Evolutionary conservation across 2,113 vertebrate species (phyloP).

Genomic region (Pachypanchax playfairii): DNA sequence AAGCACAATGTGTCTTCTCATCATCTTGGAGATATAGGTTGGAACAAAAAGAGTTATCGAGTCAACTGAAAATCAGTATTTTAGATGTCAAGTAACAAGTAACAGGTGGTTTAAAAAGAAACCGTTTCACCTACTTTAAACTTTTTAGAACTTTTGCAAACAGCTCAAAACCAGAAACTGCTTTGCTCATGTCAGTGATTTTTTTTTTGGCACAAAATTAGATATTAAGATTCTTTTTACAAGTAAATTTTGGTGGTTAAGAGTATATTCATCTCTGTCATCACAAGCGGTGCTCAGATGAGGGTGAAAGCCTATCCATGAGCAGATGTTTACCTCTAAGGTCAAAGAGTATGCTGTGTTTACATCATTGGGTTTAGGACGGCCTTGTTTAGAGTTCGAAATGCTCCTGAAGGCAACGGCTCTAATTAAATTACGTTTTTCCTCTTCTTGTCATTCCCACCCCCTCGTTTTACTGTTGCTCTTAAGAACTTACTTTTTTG

Average conservation of each 20-base stretch:
- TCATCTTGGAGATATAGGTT: too few species aligned
- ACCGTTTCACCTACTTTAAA: too few species aligned
- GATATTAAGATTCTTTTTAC: slow-evolving; percentile 67
- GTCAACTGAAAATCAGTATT: too few species aligned
- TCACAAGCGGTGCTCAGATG: slow-evolving; percentile 55
- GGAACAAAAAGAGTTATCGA: too few species aligned
- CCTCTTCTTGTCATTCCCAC: slow-evolving; percentile 43
- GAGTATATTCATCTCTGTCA: slow-evolving; percentile 75
- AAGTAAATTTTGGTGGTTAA: slow-evolving; percentile 77
- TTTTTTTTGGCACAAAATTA: too few species aligned
- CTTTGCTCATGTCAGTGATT: neutral
- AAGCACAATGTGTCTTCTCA: slow-evolving; percentile 40
- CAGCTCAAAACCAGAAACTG: too few species aligned
- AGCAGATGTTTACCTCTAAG: slow-evolving; percentile 79
- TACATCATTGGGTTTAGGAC: slow-evolving; percentile 73
- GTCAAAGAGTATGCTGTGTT: slow-evolving; percentile 78
- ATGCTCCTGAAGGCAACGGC: slow-evolving; percentile 79
- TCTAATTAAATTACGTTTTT: slow-evolving; percentile 81
- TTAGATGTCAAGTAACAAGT: too few species aligned
- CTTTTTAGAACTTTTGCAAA: slow-evolving; percentile 7
- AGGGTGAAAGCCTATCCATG: slow-evolving; percentile 77
- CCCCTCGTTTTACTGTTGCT: slow-evolving; percentile 38
- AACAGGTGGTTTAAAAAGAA: too few species aligned
- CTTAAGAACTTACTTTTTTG: slow-evolving; percentile 65
- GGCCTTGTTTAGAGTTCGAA: slow-evolving; percentile 80